phyloP scores from a whole-genome alignment of 2,888 invertebrate species.

The Octodonta nipae region DNA sequence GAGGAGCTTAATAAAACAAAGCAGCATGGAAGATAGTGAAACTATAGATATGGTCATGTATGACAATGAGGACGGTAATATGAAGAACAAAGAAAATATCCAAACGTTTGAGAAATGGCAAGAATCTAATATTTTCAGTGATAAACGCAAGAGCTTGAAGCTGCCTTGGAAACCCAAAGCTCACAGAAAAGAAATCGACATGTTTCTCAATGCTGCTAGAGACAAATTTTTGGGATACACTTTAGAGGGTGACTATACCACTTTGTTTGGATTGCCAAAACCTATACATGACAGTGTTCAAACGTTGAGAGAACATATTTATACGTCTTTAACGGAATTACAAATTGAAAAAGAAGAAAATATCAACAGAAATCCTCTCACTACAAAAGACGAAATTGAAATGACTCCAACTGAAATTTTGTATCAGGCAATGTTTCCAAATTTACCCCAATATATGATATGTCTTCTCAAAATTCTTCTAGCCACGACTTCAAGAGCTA shows the following conservation, averaged over 20 bases:
- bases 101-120: conserved; percentile 15
- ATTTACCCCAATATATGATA: conserved; percentile 95
- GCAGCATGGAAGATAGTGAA: conserved; percentile 70
- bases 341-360: conserved; percentile 86
- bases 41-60: conserved; percentile 51
- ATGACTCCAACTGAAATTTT: conserved; percentile 77
- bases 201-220: conserved; percentile 79
- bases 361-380: conserved; percentile 80
- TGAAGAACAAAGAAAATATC: conserved; percentile 31
- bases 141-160: conserved; percentile 15
- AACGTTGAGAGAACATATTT: conserved; percentile 81
- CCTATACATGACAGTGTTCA: conserved; percentile 94
- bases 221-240: conserved; percentile 94
- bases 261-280: conserved; percentile 86
- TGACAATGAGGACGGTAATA: conserved; percentile 39
- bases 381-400: conserved; percentile 64
- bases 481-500: conserved; percentile 96
- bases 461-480: conserved; percentile 89
- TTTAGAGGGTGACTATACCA: conserved; percentile 71
- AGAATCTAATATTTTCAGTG: conserved; percentile 3
- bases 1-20: conserved; percentile 81
- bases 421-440: conserved; percentile 89
- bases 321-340: conserved; percentile 81
- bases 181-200: conserved; percentile 81
- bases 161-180: conserved; percentile 96